These are phyloP conservation scores for Lymantria monacha DNA, from an alignment of 2,888 invertebrate genomes.

Conservation along the genomic window DNA sequence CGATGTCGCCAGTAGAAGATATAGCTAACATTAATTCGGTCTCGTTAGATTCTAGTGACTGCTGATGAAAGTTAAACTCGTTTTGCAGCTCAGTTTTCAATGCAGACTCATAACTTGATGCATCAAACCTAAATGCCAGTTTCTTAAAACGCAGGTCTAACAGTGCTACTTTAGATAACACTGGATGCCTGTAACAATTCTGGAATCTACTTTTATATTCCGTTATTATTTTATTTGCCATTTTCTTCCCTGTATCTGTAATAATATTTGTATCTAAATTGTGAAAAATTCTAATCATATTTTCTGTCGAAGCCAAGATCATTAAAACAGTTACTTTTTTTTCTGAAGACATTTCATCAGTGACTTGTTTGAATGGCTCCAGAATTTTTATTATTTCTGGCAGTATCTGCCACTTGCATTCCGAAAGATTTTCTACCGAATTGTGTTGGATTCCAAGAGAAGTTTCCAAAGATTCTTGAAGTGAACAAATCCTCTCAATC, in stretches of 20 bases:
- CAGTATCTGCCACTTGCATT: constrained; percentile 28
- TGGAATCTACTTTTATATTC: constrained; percentile 31
- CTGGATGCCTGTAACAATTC: constrained; percentile 31
- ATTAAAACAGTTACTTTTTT: no score
- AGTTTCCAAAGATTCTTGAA: constrained; percentile 25
- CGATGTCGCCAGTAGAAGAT: constrained; percentile 1
- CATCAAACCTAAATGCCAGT: constrained; percentile 23
- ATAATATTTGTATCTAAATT: no score
- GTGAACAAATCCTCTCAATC: constrained; percentile 23
- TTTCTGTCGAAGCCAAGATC: no score
- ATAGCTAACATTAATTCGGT: no score
- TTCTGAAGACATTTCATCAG: no score
- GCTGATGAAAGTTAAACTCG: constrained; percentile 19
- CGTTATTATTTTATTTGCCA: constrained; percentile 13
- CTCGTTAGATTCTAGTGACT: constrained; percentile 5
- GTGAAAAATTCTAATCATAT: no score
- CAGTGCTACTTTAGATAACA: constrained; percentile 14
- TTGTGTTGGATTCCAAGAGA: constrained; percentile 17
- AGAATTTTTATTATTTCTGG: constrained; percentile 32
- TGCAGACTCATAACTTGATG: constrained; percentile 28
- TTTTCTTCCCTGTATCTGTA: no score
- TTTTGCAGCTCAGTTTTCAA: constrained; percentile 33
- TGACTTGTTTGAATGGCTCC: constrained; percentile 17
- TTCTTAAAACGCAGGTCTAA: constrained; percentile 22
- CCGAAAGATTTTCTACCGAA: constrained; percentile 28